Percentiles rank a stretch among this genome's conserved stretches.
phyloP scores from a whole-genome alignment of 1,140 invertebrate genomes.

The Aradophagus sp. region DNA sequence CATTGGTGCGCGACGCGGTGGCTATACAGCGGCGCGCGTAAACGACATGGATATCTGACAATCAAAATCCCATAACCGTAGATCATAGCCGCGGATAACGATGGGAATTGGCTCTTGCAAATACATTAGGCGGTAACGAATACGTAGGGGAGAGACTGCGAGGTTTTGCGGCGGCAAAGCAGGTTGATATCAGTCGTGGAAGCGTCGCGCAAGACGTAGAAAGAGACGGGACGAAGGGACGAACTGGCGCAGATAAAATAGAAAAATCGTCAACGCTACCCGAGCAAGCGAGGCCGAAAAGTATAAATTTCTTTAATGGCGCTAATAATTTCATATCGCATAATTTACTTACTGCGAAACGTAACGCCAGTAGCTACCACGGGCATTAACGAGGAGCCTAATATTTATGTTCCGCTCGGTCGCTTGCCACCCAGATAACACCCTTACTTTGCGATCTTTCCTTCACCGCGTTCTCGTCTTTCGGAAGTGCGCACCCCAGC shows the following conservation, averaged over 20 bases:
- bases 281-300: conserved; percentile 64
- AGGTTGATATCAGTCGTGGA: conserved; percentile 59
- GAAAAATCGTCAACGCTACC: conserved; percentile 73
- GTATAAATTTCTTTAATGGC: conserved; percentile 77
- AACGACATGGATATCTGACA: conserved; percentile 68
- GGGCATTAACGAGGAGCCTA: conserved; percentile 76
- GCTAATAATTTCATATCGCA: conserved; percentile 77
- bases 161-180: conserved; percentile 42
- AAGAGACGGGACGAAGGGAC: conserved; percentile 21
- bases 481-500: conserved; percentile 50
- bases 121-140: conserved; percentile 70
- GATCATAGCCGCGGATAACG: conserved; percentile 71
- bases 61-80: conserved; percentile 72
- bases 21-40: conserved; percentile 51
- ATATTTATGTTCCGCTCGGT: conserved; percentile 75
- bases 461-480: conserved; percentile 43
- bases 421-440: conserved; percentile 73
- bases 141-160: conserved; percentile 42
- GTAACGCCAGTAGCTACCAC: conserved; percentile 75
- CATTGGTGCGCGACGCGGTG: conserved; percentile 28
- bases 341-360: conserved; percentile 77
- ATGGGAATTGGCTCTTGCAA: conserved; percentile 72
- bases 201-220: conserved; percentile 30
- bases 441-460: conserved; percentile 62
- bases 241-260: conserved; percentile 70